Evolutionary conservation across 2,888 invertebrate genomes (phyloP).

Genomic region (Syrista parreyssii): DNA sequence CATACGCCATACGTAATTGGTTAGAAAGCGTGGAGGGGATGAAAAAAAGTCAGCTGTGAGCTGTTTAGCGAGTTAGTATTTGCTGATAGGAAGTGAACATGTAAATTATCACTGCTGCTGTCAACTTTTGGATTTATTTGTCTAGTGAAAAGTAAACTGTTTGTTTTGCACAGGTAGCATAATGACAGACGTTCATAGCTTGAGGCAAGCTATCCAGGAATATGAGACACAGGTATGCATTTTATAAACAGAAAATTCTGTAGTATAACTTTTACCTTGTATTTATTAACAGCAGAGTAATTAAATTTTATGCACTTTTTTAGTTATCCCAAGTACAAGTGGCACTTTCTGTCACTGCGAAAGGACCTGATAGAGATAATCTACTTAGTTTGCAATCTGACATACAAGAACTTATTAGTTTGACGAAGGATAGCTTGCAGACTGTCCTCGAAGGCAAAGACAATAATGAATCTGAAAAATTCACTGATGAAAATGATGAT

Average conservation of each 20-base stretch:
- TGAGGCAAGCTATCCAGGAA: conserved; percentile 49
- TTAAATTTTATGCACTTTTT: conserved; percentile 25
- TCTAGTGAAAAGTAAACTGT: background rate
- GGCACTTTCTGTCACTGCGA: conserved; percentile 68
- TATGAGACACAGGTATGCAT: conserved; percentile 54
- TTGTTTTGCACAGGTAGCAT: background rate
- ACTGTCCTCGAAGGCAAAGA: conserved; percentile 33
- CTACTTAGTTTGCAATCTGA: conserved; percentile 73
- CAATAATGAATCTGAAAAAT: conserved; percentile 12
- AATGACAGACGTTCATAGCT: conserved; percentile 47
- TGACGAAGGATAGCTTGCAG: conserved; percentile 74
- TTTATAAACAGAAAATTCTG: background rate
- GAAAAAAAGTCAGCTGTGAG: background rate
- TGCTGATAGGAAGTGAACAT: background rate
- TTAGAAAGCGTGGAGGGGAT: background rate
- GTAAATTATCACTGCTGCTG: background rate
- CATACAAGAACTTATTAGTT: conserved; percentile 75
- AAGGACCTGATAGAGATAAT: conserved; percentile 70
- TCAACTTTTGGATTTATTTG: background rate
- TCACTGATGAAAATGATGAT: conserved; percentile 44
- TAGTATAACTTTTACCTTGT: background rate
- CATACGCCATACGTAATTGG: background rate
- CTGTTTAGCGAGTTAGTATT: background rate
- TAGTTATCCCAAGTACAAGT: conserved; percentile 75
- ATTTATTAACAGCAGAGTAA: background rate